Percentiles rank a stretch among this genome's conserved stretches.
phyloP scores from a whole-genome alignment of 2,888 invertebrate species.

The Keiferia lycopersicella region DNA sequence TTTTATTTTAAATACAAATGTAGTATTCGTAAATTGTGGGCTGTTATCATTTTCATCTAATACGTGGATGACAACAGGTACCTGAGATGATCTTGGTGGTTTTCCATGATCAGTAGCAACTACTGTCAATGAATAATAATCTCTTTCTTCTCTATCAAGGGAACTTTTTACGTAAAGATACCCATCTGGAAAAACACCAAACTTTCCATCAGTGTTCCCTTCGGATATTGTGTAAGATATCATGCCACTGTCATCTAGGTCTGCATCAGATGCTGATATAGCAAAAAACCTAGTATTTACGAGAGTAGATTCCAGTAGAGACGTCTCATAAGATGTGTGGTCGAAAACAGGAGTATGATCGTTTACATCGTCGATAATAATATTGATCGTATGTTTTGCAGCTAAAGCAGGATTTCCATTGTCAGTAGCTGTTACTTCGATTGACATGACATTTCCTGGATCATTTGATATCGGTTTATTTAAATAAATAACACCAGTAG shows the following conservation, averaged over 20 bases:
- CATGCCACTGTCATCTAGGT: conserved; percentile 90
- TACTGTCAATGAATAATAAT: conserved; percentile 94
- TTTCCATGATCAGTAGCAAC: conserved; percentile 90
- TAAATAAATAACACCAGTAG: conserved; percentile 94
- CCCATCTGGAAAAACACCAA: conserved; percentile 98
- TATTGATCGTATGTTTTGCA: conserved; percentile 87
- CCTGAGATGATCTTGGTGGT: conserved; percentile 90
- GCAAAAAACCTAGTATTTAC: conserved; percentile 96
- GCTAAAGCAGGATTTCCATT: conserved; percentile 88
- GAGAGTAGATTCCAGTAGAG: conserved; percentile 92
- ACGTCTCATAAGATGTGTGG: conserved; percentile 95
- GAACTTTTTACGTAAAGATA: conserved; percentile 92
- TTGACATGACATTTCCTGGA: conserved; percentile 85
- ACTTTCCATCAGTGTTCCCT: conserved; percentile 92
- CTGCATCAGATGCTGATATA: conserved; percentile 93
- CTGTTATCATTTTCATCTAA: conserved; percentile 98
- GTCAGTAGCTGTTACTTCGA: conserved; percentile 93
- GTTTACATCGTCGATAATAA: conserved; percentile 93
- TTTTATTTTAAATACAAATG: conserved; percentile 93
- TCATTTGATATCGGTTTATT: conserved; percentile 89
- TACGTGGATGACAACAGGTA: conserved; percentile 95
- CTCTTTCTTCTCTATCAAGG: conserved; percentile 93
- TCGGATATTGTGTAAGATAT: conserved; percentile 91
- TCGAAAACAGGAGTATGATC: conserved; percentile 98
- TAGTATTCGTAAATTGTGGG: conserved; percentile 94